Percentiles rank a stretch among this genome's conserved stretches.
These are phyloP conservation scores for Teinopalpus imperialis DNA, from an alignment of 2,888 invertebrate genomes.

Conservation along the genomic window DNA sequence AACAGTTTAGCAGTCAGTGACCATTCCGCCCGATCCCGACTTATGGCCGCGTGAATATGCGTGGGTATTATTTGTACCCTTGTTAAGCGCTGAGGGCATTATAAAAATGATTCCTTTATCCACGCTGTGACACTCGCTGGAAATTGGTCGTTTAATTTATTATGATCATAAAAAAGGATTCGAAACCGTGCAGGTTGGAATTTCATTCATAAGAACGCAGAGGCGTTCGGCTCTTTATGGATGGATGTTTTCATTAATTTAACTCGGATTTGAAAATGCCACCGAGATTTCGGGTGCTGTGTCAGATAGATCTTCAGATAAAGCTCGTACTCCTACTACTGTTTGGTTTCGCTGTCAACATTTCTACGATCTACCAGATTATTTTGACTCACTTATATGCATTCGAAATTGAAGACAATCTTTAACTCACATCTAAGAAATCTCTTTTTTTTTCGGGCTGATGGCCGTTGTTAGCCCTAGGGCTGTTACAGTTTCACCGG, in stretches of 20 bases:
- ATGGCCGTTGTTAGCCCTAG: too few species aligned
- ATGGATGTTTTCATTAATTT: conserved; percentile 82
- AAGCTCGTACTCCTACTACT: conserved; percentile 65
- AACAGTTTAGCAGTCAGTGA: conserved; percentile 81
- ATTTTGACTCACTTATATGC: too few species aligned
- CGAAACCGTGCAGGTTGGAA: conserved; percentile 74
- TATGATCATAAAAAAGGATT: conserved; percentile 78
- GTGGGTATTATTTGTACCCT: conserved; percentile 81
- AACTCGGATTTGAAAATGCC: conserved; percentile 66
- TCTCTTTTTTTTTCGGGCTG: too few species aligned
- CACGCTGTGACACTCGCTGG: conserved; percentile 78
- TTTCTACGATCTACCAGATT: conserved; percentile 13
- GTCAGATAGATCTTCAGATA: conserved; percentile 55
- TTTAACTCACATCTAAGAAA: conserved; percentile 6
- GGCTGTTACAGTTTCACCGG: too few species aligned
- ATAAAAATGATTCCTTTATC: conserved; percentile 82
- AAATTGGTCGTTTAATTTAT: conserved; percentile 80
- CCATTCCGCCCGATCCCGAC: conserved; percentile 66
- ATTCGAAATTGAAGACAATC: background rate
- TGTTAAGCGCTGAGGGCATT: conserved; percentile 81
- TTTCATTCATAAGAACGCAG: conserved; percentile 83
- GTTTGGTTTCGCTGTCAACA: conserved; percentile 34
- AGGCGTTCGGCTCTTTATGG: conserved; percentile 81
- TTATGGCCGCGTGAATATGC: conserved; percentile 79
- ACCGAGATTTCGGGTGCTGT: conserved; percentile 69